Percentiles rank a stretch among this genome's conserved stretches.
Evolutionary conservation across 1,140 invertebrate genomes (phyloP).

Genomic region (Globodera rostochiensis): DNA sequence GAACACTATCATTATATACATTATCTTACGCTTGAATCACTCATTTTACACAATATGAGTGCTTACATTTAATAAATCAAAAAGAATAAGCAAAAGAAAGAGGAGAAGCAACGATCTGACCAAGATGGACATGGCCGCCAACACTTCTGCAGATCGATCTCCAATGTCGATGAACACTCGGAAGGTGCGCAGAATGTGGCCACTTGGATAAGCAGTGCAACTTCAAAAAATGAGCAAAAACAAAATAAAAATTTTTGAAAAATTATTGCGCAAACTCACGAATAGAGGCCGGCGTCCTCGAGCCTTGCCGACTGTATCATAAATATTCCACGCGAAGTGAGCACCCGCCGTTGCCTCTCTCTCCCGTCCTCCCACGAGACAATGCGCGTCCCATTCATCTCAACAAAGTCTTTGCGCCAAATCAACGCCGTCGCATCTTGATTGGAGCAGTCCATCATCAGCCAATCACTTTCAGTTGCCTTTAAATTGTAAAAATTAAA

Average conservation of each 20-base stretch:
- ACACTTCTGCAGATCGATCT: neutral
- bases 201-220: constrained; percentile 19
- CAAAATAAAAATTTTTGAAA: neutral
- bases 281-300: constrained; percentile 16
- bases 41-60: neutral
- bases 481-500: neutral
- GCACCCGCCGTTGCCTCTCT: constrained; percentile 1
- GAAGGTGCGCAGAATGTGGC: constrained; percentile 27
- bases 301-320: neutral
- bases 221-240: neutral
- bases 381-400: constrained; percentile 21
- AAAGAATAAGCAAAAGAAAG: neutral
- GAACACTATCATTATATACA: too few relatives aligned
- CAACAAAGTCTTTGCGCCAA: constrained; percentile 20
- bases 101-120: neutral
- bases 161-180: neutral
- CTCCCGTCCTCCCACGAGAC: neutral
- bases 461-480: constrained; percentile 10
- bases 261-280: constrained; percentile 4
- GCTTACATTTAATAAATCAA: neutral
- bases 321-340: constrained; percentile 12
- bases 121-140: neutral
- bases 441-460: constrained; percentile 24
- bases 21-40: too few relatives aligned
- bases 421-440: constrained; percentile 11